phyloP scores from a whole-genome alignment of 2,888 invertebrate species.

The Aporophyla nigra region DNA sequence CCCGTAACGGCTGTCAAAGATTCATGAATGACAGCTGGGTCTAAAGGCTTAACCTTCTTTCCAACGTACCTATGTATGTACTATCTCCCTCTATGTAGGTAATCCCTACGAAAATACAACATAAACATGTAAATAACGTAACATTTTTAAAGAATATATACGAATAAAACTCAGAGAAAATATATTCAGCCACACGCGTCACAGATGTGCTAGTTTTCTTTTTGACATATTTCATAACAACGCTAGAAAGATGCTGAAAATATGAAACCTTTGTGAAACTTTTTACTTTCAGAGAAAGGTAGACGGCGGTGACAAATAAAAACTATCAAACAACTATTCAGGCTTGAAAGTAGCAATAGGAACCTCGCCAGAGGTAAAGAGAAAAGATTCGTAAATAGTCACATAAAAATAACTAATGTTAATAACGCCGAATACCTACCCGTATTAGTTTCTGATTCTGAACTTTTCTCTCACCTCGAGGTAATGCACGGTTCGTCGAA shows the following conservation, averaged over 20 bases:
- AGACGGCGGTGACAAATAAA: slow-evolving; percentile 19
- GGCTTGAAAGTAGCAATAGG: slow-evolving; percentile 9
- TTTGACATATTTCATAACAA: slow-evolving; percentile 40
- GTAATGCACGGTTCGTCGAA: slow-evolving; percentile 82
- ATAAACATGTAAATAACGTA: slow-evolving; percentile 2
- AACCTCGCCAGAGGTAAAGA: slow-evolving; percentile 8
- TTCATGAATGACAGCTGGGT: too few relatives aligned
- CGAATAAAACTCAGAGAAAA: slow-evolving; percentile 19
- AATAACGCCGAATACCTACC: slow-evolving; percentile 57
- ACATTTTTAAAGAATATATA: slow-evolving; percentile 27
- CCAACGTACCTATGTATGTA: not conserved
- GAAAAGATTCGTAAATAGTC: slow-evolving; percentile 36
- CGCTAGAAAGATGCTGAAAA: slow-evolving; percentile 30
- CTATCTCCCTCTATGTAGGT: not conserved
- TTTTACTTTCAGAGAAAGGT: not conserved
- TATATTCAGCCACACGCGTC: slow-evolving; percentile 33
- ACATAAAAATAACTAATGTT: slow-evolving; percentile 47
- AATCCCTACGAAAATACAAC: slow-evolving; percentile 2
- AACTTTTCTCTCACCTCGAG: slow-evolving; percentile 73
- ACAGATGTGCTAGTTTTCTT: slow-evolving; percentile 9
- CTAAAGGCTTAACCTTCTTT: too few relatives aligned
- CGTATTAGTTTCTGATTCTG: slow-evolving; percentile 41
- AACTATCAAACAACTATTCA: slow-evolving; percentile 9
- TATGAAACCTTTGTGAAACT: slow-evolving; percentile 25
- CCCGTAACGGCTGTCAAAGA: too few relatives aligned